These are phyloP conservation scores for Acanthurus tractus DNA, from an alignment of 2,797 vertebrate genomes.

Conservation along the genomic window DNA sequence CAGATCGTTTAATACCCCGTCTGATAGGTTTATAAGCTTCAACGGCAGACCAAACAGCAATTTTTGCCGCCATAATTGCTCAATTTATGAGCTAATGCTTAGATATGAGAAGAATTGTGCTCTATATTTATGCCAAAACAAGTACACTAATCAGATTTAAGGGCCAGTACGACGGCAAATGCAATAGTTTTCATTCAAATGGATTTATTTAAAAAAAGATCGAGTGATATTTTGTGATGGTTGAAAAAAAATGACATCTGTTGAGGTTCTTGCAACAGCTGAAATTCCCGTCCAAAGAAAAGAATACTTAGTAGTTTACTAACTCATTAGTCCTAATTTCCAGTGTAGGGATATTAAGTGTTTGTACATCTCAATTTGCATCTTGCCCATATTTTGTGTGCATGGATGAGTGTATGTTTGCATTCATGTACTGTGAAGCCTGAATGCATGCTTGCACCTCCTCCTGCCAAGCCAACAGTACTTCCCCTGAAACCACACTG, in stretches of 20 bases:
- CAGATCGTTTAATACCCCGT: slow-evolving; percentile 66
- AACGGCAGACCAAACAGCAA: slow-evolving; percentile 73
- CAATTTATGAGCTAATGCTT: slow-evolving; percentile 67
- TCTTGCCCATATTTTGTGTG: background rate
- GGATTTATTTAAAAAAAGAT: slow-evolving; percentile 72
- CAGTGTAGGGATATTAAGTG: slow-evolving; percentile 8
- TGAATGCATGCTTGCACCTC: slow-evolving; percentile 38
- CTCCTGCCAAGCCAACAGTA: slow-evolving; percentile 8
- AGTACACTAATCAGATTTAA: slow-evolving; percentile 82
- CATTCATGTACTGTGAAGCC: slow-evolving; percentile 5
- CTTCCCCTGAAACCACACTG: slow-evolving; percentile 14
- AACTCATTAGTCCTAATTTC: slow-evolving; percentile 47
- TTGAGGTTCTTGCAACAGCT: slow-evolving; percentile 11
- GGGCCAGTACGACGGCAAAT: slow-evolving; percentile 54
- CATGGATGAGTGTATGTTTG: slow-evolving; percentile 23
- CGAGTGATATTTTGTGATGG: slow-evolving; percentile 66
- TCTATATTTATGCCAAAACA: slow-evolving; percentile 75
- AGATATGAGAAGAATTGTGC: slow-evolving; percentile 67
- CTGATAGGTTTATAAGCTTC: slow-evolving; percentile 74
- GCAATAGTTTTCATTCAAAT: slow-evolving; percentile 60
- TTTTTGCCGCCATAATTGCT: slow-evolving; percentile 72
- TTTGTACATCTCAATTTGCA: slow-evolving; percentile 9
- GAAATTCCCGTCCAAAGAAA: slow-evolving; percentile 51
- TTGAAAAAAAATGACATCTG: slow-evolving; percentile 47
- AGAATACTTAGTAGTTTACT: slow-evolving; percentile 32